Percentiles rank a stretch among this genome's conserved stretches.
Evolutionary conservation across 1,140 invertebrate species (phyloP).

Genomic region (Lordiphosa clarofinis): DNA sequence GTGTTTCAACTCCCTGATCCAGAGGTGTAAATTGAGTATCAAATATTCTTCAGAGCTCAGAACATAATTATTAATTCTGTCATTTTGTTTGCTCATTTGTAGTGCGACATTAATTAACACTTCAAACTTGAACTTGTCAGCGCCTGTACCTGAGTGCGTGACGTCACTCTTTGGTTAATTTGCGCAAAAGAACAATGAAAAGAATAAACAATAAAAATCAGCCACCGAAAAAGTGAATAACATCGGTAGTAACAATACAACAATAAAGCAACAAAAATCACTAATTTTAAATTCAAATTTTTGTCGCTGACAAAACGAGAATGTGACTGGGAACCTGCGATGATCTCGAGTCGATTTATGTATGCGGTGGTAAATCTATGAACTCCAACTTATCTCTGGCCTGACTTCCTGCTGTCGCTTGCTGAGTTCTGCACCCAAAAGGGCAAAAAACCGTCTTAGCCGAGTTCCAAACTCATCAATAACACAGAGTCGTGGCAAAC

Average conservation of each 20-base stretch:
- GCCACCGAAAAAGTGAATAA: conserved; percentile 53
- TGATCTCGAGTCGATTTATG: conserved; percentile 25
- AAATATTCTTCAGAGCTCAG: not conserved
- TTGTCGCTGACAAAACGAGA: conserved; percentile 20
- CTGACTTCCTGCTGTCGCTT: no score
- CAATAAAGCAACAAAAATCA: conserved; percentile 23
- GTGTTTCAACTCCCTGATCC: no score
- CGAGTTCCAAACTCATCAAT: conserved; percentile 45
- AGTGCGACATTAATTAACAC: conserved; percentile 50
- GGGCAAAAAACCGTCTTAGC: no score
- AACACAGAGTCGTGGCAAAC: conserved; percentile 28
- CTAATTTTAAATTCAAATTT: conserved; percentile 62
- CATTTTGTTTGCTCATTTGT: conserved; percentile 39
- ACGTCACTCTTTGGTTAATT: conserved; percentile 50
- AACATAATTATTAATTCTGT: conserved; percentile 11
- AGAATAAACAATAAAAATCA: conserved; percentile 63
- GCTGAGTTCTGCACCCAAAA: conserved; percentile 28
- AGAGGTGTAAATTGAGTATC: not conserved
- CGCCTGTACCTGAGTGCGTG: conserved; percentile 17
- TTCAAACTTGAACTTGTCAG: conserved; percentile 62
- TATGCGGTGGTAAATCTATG: no score
- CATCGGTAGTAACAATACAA: conserved; percentile 29
- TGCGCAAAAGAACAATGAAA: conserved; percentile 60
- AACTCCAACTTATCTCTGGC: conserved; percentile 12
- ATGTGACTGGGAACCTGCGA: not conserved